Evolutionary conservation across 1,140 invertebrate genomes (phyloP).

Genomic region (Sinonovacula constricta): DNA sequence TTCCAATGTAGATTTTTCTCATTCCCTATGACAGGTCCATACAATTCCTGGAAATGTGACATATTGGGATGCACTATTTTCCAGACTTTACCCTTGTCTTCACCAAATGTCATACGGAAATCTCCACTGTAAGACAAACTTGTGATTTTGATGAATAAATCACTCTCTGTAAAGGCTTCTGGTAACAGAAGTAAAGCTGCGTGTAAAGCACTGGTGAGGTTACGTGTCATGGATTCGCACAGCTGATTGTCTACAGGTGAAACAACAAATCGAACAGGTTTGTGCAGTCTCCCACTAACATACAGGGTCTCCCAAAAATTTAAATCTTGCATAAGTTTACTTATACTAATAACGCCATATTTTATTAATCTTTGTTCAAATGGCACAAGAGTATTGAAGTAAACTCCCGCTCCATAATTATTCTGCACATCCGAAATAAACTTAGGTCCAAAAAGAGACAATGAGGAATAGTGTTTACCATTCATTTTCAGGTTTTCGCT

Average conservation of each 20-base stretch:
- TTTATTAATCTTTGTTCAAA: constrained; percentile 90
- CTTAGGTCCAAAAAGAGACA: constrained; percentile 87
- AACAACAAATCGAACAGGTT: constrained; percentile 86
- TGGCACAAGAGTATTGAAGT: constrained; percentile 96
- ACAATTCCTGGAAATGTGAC: constrained; percentile 87
- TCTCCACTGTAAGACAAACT: constrained; percentile 94
- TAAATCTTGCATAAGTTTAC: constrained; percentile 91
- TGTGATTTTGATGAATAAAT: constrained; percentile 92
- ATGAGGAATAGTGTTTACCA: constrained; percentile 90
- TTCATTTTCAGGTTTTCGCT: constrained; percentile 90
- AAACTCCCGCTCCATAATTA: constrained; percentile 90
- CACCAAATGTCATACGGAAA: constrained; percentile 97
- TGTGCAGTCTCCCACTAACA: constrained; percentile 95
- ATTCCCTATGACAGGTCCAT: constrained; percentile 79
- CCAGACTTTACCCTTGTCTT: constrained; percentile 95
- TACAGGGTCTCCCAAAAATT: constrained; percentile 96
- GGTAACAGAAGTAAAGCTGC: constrained; percentile 91
- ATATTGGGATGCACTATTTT: constrained; percentile 96
- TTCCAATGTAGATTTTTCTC: constrained; percentile 73
- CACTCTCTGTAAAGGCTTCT: constrained; percentile 91
- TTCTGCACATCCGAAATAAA: constrained; percentile 89
- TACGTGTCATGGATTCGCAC: constrained; percentile 83
- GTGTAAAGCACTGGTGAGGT: constrained; percentile 92
- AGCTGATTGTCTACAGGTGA: constrained; percentile 60
- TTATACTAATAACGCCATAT: constrained; percentile 94